These are phyloP conservation scores for Matsumurasca onukii DNA, from an alignment of 1,140 invertebrate genomes.

Conservation along the genomic window DNA sequence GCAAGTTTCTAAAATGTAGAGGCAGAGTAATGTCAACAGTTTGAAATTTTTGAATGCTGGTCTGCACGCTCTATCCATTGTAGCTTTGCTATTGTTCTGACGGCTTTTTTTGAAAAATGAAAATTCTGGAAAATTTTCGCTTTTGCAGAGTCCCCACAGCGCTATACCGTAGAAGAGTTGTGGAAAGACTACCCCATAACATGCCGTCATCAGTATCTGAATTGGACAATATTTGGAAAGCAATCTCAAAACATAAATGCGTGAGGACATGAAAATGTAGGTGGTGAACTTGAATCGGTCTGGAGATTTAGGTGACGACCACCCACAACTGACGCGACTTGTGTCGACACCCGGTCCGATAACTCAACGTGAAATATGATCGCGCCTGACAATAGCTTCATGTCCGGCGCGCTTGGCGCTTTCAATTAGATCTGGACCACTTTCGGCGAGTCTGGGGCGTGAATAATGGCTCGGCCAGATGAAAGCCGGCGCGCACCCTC, in stretches of 20 bases:
- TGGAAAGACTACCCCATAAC: too few species aligned
- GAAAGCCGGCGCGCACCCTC: not conserved
- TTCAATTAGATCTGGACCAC: slow-evolving; percentile 14
- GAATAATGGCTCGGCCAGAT: not conserved
- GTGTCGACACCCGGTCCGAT: not conserved
- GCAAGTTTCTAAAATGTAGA: too few species aligned
- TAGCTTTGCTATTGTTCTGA: too few species aligned
- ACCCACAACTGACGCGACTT: not conserved
- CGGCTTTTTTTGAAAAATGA: too few species aligned
- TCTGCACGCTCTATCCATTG: too few species aligned
- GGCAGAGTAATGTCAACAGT: too few species aligned
- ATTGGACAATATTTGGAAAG: not conserved
- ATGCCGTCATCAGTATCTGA: not conserved
- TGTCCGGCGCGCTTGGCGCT: not conserved
- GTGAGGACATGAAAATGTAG: not conserved
- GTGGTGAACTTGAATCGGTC: not conserved
- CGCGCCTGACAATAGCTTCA: not conserved
- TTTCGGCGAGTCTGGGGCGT: not conserved
- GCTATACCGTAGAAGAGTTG: too few species aligned
- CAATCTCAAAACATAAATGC: not conserved
- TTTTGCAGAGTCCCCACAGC: too few species aligned
- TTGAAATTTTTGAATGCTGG: too few species aligned
- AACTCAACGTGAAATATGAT: slow-evolving; percentile 9
- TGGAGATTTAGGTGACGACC: not conserved
- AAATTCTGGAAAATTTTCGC: too few species aligned